A percentile compares a stretch with the other conserved stretches of the same genome.
phyloP scores from a whole-genome alignment of 2,113 vertebrate species.

The Piaya cayana region DNA sequence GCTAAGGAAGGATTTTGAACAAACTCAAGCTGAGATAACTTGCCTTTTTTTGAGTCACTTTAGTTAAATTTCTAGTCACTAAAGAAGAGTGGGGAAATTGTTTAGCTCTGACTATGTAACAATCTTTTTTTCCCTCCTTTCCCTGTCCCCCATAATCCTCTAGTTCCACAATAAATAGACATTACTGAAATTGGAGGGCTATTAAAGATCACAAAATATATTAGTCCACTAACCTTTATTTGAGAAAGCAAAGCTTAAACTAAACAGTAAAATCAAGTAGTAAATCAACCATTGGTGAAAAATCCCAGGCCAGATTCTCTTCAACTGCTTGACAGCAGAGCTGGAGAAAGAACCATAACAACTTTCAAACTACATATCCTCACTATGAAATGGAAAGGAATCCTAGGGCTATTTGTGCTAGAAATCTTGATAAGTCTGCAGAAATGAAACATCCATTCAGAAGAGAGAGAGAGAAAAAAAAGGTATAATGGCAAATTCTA shows the following conservation, averaged over 20 bases:
- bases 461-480: neutral
- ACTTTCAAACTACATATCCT: neutral
- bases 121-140: neutral
- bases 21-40: neutral
- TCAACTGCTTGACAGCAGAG: neutral
- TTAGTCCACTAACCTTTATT: neutral
- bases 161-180: neutral
- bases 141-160: neutral
- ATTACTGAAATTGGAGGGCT: neutral
- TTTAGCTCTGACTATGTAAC: neutral
- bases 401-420: neutral
- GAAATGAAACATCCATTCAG: neutral
- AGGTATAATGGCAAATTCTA: neutral
- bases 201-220: neutral
- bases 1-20: neutral
- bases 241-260: neutral
- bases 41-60: neutral
- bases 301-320: neutral
- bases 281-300: neutral
- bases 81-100: neutral
- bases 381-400: neutral
- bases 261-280: neutral
- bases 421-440: neutral
- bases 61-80: neutral
- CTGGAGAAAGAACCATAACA: neutral